phyloP scores from a whole-genome alignment of 2,888 invertebrate genomes.

The Pseudococcus longispinus region DNA sequence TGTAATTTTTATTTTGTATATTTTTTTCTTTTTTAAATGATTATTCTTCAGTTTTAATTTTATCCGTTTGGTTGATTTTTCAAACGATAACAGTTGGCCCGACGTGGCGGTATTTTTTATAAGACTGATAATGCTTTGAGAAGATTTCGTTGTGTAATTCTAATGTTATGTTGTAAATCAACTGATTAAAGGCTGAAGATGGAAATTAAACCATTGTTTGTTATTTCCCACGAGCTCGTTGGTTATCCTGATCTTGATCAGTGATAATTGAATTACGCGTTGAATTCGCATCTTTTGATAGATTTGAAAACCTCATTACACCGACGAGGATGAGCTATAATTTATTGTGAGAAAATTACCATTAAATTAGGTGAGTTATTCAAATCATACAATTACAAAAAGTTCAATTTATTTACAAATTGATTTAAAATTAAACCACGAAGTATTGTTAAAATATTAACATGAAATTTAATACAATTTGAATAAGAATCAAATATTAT shows the following conservation, averaged over 20 bases:
- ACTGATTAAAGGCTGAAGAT: slow-evolving; percentile 13
- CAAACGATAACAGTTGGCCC: not conserved
- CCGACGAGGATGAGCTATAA: not conserved
- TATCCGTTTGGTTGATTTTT: not conserved
- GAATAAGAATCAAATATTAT: too few species aligned
- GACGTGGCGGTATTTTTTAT: not conserved
- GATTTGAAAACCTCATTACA: not conserved
- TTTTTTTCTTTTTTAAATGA: not conserved
- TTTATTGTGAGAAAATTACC: not conserved
- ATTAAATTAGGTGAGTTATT: not conserved
- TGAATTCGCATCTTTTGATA: not conserved
- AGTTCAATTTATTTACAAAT: not conserved
- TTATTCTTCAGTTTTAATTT: not conserved
- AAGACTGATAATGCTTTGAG: not conserved
- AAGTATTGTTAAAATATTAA: too few species aligned
- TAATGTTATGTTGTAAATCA: not conserved
- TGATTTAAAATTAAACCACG: not conserved
- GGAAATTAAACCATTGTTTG: slow-evolving; percentile 23
- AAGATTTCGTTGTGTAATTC: not conserved
- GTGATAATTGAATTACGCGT: not conserved
- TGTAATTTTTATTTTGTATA: not conserved
- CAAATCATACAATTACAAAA: not conserved
- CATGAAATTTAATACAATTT: too few species aligned
- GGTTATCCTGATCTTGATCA: not conserved
- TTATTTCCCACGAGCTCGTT: slow-evolving; percentile 20